These are phyloP conservation scores for Leucophora obtusa DNA, from an alignment of 2,888 invertebrate species.

Conservation along the genomic window DNA sequence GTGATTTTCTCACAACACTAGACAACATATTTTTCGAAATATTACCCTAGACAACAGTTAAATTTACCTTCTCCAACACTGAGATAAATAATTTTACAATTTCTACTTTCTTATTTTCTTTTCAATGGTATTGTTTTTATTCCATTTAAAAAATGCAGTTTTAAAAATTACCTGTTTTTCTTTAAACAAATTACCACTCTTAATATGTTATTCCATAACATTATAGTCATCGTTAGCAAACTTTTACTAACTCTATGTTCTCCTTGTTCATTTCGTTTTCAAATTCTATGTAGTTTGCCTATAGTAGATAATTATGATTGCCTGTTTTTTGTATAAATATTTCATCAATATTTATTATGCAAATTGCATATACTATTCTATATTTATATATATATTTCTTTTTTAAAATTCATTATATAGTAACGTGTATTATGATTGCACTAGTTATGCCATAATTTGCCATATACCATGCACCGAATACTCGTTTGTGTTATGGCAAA, in stretches of 20 bases:
- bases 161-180: too few relatives aligned
- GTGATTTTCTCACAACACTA: too few relatives aligned
- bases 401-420: slow-evolving; percentile 33
- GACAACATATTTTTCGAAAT: too few relatives aligned
- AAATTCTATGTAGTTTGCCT: background rate
- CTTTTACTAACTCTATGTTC: background rate
- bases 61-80: too few relatives aligned
- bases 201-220: background rate
- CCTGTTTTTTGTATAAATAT: slow-evolving; percentile 48
- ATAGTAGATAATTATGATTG: slow-evolving; percentile 32
- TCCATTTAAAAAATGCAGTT: too few relatives aligned
- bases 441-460: slow-evolving; percentile 61
- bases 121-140: too few relatives aligned
- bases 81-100: too few relatives aligned
- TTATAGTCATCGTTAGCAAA: background rate
- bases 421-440: slow-evolving; percentile 54
- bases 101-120: too few relatives aligned
- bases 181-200: background rate
- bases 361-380: slow-evolving; percentile 65
- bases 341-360: slow-evolving; percentile 66
- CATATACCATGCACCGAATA: slow-evolving; percentile 41
- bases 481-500: slow-evolving; percentile 7
- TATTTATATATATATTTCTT: slow-evolving; percentile 43
- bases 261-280: background rate
- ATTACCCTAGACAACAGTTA: too few relatives aligned